These are phyloP conservation scores for Latheticus oryzae DNA, from an alignment of 2,888 invertebrate genomes.

Conservation along the genomic window DNA sequence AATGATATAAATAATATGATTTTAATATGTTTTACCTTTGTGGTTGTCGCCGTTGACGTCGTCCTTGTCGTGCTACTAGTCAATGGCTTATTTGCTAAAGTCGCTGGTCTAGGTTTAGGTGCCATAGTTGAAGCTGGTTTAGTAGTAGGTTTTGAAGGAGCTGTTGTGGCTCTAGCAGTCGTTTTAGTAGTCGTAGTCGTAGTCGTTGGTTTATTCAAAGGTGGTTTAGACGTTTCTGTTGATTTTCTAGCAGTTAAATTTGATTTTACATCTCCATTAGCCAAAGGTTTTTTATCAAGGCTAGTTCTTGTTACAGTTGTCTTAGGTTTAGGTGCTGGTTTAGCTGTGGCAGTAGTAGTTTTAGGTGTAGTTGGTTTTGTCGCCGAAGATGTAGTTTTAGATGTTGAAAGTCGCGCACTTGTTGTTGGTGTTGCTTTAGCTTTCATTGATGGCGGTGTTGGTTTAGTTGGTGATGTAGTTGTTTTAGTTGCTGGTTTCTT, in stretches of 20 bases:
- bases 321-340: slow-evolving; percentile 10
- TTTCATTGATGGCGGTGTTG: slow-evolving; percentile 52
- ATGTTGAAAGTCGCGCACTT: slow-evolving; percentile 28
- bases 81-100: slow-evolving; percentile 37
- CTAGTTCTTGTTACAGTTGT: slow-evolving; percentile 31
- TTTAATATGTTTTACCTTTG: slow-evolving; percentile 34
- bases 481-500: slow-evolving; percentile 31
- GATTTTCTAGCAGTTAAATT: slow-evolving; percentile 41
- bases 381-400: slow-evolving; percentile 38
- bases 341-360: slow-evolving; percentile 33
- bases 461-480: slow-evolving; percentile 54
- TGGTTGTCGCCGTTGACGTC: slow-evolving; percentile 47
- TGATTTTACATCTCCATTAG: slow-evolving; percentile 70
- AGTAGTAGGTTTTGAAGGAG: slow-evolving; percentile 43
- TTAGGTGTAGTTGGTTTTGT: slow-evolving; percentile 45
- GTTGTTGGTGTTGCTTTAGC: slow-evolving; percentile 46
- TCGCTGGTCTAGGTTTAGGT: slow-evolving; percentile 29
- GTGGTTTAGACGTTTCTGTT: slow-evolving; percentile 9
- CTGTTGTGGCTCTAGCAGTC: slow-evolving; percentile 40
- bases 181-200: slow-evolving; percentile 37
- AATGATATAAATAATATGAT: neutral
- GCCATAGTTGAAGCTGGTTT: slow-evolving; percentile 49
- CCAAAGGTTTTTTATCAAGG: slow-evolving; percentile 68
- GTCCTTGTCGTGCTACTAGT: slow-evolving; percentile 44
- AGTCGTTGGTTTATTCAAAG: slow-evolving; percentile 22